Evolutionary conservation across 2,888 invertebrate genomes (phyloP).

Genomic region (Idaea straminata): DNA sequence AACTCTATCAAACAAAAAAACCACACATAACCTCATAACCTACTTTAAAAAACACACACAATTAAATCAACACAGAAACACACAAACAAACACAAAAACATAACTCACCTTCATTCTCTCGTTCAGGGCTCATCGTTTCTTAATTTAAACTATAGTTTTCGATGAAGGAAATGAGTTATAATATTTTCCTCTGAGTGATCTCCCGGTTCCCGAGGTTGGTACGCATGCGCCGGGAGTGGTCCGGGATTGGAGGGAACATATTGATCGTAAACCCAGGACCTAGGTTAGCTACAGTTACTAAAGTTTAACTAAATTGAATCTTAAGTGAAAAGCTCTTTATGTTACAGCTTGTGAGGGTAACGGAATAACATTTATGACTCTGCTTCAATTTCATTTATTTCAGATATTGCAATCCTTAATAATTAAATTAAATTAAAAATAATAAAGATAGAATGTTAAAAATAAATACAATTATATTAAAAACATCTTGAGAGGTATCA

Average conservation of each 20-base stretch:
- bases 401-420: no score
- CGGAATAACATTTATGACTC: neutral
- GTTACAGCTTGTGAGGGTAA: neutral
- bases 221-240: slow-evolving; percentile 40
- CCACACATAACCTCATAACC: neutral
- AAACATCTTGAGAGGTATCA: no score
- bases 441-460: no score
- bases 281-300: slow-evolving; percentile 15
- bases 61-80: neutral
- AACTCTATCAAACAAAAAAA: neutral
- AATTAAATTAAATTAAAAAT: no score
- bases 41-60: neutral
- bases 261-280: slow-evolving; percentile 59
- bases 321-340: neutral
- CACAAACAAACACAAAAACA: neutral
- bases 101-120: slow-evolving; percentile 59
- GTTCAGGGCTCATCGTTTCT: slow-evolving; percentile 57
- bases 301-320: neutral
- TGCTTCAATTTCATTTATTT: neutral
- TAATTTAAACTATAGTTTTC: slow-evolving; percentile 20
- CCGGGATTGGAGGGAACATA: slow-evolving; percentile 50
- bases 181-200: slow-evolving; percentile 31
- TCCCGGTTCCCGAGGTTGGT: slow-evolving; percentile 35
- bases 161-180: slow-evolving; percentile 41
- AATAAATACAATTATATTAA: no score